Evolutionary conservation across 1,140 invertebrate genomes (phyloP).

Genomic region (Lasaia peninsularis): DNA sequence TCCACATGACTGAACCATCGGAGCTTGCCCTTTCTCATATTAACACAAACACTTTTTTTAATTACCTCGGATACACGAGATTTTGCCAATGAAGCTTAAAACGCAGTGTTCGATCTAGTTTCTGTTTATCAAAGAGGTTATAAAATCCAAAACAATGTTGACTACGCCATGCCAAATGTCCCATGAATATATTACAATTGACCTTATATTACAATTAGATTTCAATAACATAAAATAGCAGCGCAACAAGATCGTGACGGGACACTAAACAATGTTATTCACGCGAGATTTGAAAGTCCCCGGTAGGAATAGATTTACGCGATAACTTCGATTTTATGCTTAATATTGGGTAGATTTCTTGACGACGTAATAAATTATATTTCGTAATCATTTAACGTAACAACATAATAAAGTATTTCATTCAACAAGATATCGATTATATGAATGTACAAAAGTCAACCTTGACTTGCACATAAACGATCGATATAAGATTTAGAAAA

Average conservation of each 20-base stretch:
- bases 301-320: constrained; percentile 22
- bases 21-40: too few relatives aligned
- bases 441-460: too few relatives aligned
- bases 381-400: not conserved
- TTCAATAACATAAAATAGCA: constrained; percentile 21
- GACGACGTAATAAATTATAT: not conserved
- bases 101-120: not conserved
- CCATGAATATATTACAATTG: constrained; percentile 6
- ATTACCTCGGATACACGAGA: too few relatives aligned
- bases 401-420: too few relatives aligned
- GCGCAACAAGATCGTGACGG: constrained; percentile 30
- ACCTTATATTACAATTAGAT: constrained; percentile 23
- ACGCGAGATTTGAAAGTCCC: constrained; percentile 68
- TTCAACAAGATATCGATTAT: too few relatives aligned
- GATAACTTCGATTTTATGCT: constrained; percentile 21
- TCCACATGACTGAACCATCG: too few relatives aligned
- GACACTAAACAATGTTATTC: constrained; percentile 46
- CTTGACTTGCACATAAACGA: too few relatives aligned
- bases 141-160: not conserved
- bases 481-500: too few relatives aligned
- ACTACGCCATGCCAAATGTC: constrained; percentile 11
- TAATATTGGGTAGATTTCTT: constrained; percentile 10
- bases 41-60: too few relatives aligned
- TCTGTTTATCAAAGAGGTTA: not conserved
- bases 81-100: too few relatives aligned